A percentile compares a stretch with the other conserved stretches of the same genome.
These are phyloP conservation scores for Salpingus planirostris DNA, from an alignment of 2,888 invertebrate species.

Conservation along the genomic window DNA sequence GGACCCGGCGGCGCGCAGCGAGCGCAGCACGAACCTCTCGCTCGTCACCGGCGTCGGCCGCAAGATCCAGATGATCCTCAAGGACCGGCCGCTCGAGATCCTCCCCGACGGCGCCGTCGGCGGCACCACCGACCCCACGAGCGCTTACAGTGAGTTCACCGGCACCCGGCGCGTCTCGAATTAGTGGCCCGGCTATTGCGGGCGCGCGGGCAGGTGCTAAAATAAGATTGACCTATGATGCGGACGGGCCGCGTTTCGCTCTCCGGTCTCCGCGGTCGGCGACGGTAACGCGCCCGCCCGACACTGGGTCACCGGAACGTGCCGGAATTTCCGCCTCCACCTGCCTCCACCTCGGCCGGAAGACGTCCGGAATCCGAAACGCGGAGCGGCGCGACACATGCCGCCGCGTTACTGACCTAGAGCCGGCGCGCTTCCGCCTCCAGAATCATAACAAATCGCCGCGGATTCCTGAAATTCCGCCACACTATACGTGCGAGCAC, in stretches of 20 bases:
- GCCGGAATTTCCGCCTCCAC: too few species aligned
- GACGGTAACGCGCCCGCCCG: constrained; percentile 16
- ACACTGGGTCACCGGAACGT: constrained; percentile 15
- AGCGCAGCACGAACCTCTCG: constrained; percentile 71
- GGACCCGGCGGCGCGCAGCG: constrained; percentile 45
- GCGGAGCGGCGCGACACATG: too few species aligned
- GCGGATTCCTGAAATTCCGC: too few species aligned
- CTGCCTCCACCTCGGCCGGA: too few species aligned
- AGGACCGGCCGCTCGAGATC: constrained; percentile 73
- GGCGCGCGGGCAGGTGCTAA: constrained; percentile 35
- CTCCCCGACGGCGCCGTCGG: constrained; percentile 78
- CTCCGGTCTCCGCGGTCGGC: constrained; percentile 13
- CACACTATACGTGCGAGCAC: too few species aligned
- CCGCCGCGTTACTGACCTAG: too few species aligned
- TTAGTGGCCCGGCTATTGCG: constrained; percentile 21
- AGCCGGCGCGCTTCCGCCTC: too few species aligned
- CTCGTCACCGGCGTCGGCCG: constrained; percentile 71
- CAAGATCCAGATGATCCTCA: constrained; percentile 77
- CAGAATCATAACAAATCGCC: too few species aligned
- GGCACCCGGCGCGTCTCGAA: constrained; percentile 19
- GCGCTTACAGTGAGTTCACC: constrained; percentile 64
- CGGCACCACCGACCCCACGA: constrained; percentile 70
- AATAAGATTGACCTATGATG: constrained; percentile 40
- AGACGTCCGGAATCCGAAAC: too few species aligned
- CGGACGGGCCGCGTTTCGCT: constrained; percentile 20